Base-by-base conservation (phyloP, 1,140 invertebrate genomes). In the Nasonia longicornis region DNA sequence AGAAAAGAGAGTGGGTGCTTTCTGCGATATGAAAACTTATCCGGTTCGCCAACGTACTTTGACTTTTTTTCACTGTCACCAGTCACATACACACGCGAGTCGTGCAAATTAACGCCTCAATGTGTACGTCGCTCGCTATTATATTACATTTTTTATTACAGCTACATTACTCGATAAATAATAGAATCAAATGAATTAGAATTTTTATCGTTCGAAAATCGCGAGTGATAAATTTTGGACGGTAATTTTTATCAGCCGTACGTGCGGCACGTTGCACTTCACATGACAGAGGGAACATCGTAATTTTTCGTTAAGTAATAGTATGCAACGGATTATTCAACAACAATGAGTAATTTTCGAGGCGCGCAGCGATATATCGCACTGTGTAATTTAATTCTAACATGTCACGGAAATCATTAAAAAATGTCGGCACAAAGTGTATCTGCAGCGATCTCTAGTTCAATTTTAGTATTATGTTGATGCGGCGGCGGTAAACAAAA, bases 1-100 rank as follows among this genome's bases (percentile, higher is more conserved):
- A 58, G 77, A 45, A 70, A 79, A 74, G 80, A 82, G 75, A 82
- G 75, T 82, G 75, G 80, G 75, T 45, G 70, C 64, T 66, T 78
- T 38, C 22, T 52, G 70, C 71, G 35, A 77, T 77, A 82, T 38
- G 79, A 78, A 82, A 78, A 78, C 20, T 77, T 78, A 82, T 82
- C 81, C 58, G 63, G 42, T 45, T 82, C 76, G 76, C 81, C 75
- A 82, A 77, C 81, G 76, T 78, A 31, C 16, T 58, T 58, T n/a
- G 20, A 58, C 52, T 42, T 10, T 42, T 42, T 42, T 42, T 35
- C 31, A 35, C 31, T 35, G 31, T 6, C 31, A 35, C 4, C 31
- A 35, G 31, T 35, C 31, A 35, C 31, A 35, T 26, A 26, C 31
- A 35, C 31, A 35, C 31, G 31, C 31, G 4, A 35, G 4, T 35